Evolutionary conservation across 2,797 vertebrate genomes (phyloP), one percentile per base, ranked within the genome.

Genomic region (Halcyon smyrnensis): DNA sequence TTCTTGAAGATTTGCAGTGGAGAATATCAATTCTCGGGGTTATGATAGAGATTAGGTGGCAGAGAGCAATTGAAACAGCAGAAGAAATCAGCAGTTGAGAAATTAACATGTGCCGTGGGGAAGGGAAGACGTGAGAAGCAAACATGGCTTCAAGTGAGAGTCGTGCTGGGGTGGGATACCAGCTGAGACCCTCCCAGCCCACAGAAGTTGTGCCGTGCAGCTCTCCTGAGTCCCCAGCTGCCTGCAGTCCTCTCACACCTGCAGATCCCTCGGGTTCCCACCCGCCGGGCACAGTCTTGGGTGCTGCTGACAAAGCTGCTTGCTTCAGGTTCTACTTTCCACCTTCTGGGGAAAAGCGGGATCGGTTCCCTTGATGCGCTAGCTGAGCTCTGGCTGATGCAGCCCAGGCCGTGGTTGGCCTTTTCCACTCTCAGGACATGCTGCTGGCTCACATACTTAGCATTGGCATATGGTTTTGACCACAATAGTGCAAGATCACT

Each of bases 141-240:
- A 41, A 39, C 0, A 1, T 6, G 20, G 14, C 34, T 41, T 37
- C 17, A 6, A n/a, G 78, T 21, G 71, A 48, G 41, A 14, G 30
- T 1, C 5, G 32, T 1, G 13, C 53, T 60, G 79, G 34, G 37
- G 6, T 70, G 46, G 54, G 64, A 17, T 19, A 8, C 21, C 5
- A 37, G 36, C 59, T 32, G 2, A 2, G 39, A 24, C 46, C 34
- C 37, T 57, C 11, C 69, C 5, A 12, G 59, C 24, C 4, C 19
- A 2, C 15, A 7, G 4, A 11, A 32, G 34, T 7, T n/a, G 51
- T 11, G 24, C 76, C 21, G 0, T 3, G 28, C 30, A 30, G 10
- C 45, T 62, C 62, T 11, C 0, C 0, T 4, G 8, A 15, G 39
- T 25, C 6, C 36, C 6, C 0, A 15, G 45, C 39, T 2, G 4